Evolutionary conservation across 2,797 vertebrate species (phyloP), one percentile per base, ranked within the genome.

Genomic region (Crocodylus rhombifer): DNA sequence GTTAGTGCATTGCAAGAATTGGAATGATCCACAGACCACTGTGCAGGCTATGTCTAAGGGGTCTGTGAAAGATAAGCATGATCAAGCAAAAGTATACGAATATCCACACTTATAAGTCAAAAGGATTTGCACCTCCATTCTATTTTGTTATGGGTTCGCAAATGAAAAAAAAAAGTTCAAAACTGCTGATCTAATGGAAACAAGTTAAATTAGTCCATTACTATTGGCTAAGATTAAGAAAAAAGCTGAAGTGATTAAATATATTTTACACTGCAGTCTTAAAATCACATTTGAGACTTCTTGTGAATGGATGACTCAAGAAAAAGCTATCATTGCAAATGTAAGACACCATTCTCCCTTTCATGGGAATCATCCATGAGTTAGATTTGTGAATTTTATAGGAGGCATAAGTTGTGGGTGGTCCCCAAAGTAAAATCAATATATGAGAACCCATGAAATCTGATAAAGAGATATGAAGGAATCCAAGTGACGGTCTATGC

Each of bases 251-350:
- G 5, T 2, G 21, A 75, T 3, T 0, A 25, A 28, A 60, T 51
- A 51, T 6, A 0, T 1, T 1, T 4, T 58, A 30, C 75, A 61
- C 67, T 62, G 1, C 16, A 25, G n/a, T 30, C 36, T 4, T 21
- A 64, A 51, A 79, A 61, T 62, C 30, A 74, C 4, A 36, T 2
- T 1, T 14, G 17, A 61, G 85, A 33, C 6, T 73, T 80, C 58
- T 25, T 18, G 7, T 11, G 69, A 4, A 56, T 6, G 67, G 61
- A 86, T 65, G 6, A 12, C 90, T 10, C 12, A 84, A 85, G 7
- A 51, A 60, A 0, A 20, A 2, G 64, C 30, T 28, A 33, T 1
- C 74, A 14, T 65, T 71, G 4, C 73, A 95, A 82, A 30, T 51
- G 0, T 18, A 77, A 61, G 8, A 61, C n/a, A 25, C 7, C 0